These are phyloP conservation scores for Chiroxiphia lanceolata DNA, from an alignment of 2,797 vertebrate genomes.

Conservation along the genomic window DNA sequence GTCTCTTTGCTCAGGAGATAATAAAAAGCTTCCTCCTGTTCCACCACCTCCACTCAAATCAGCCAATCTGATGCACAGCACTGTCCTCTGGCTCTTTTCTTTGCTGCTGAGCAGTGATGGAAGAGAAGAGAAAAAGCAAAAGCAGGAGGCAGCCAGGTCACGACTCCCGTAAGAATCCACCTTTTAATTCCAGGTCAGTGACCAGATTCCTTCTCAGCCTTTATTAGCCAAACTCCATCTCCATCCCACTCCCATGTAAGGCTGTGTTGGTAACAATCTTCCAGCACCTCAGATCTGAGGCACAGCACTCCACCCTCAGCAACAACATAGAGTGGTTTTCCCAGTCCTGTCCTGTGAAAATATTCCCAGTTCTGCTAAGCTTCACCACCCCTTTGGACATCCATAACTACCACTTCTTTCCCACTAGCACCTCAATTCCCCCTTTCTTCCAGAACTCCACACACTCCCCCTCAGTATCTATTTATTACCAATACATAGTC, in stretches of 20 bases:
- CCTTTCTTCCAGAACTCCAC: neutral
- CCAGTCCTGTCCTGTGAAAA: neutral
- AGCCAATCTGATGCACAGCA: neutral
- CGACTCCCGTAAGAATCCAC: neutral
- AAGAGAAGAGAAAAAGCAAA: neutral
- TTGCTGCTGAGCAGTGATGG: conserved; percentile 1
- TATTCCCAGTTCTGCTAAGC: neutral
- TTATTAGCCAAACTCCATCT: neutral
- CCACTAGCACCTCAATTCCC: neutral
- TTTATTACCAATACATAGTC: neutral
- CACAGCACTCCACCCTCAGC: neutral
- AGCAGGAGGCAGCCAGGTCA: conserved; percentile 13
- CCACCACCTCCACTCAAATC: conserved; percentile 17
- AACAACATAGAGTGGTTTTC: neutral
- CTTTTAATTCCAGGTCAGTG: conserved; percentile 42
- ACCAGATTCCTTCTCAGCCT: conserved; percentile 6
- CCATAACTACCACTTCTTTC: neutral
- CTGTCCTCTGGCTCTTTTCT: neutral
- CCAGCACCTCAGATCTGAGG: neutral
- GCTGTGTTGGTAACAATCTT: neutral
- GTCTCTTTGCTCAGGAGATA: conserved; percentile 15
- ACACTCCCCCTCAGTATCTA: neutral
- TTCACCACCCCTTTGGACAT: neutral
- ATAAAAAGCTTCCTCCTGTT: conserved; percentile 42
- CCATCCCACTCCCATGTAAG: neutral